Conservation (phyloP, 2,797 vertebrate genomes). For the Brachyalestes nurse region DNA sequence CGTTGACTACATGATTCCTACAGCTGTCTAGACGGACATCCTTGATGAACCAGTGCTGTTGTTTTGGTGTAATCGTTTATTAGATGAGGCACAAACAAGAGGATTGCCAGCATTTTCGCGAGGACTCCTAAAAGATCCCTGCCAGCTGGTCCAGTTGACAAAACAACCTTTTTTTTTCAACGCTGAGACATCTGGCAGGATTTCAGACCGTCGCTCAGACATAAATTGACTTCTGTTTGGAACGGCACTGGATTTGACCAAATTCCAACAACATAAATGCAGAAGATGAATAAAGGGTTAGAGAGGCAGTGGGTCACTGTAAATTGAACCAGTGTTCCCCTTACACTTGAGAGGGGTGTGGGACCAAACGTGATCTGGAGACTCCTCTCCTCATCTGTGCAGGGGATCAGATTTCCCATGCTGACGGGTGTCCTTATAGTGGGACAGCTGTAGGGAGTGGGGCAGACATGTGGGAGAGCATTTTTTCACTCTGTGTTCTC, state of each 20-base stretch:
- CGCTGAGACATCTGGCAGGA: conserved; percentile 1
- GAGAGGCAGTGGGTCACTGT: conserved; percentile 6
- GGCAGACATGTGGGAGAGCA: conserved; percentile 42
- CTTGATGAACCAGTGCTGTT: conserved; percentile 51
- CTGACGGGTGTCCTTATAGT: conserved; percentile 24
- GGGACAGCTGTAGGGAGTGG: conserved; percentile 58
- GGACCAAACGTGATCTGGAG: conserved; percentile 50
- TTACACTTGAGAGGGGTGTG: conserved; percentile 19
- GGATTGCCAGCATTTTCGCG: conserved; percentile 20
- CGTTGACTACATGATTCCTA: conserved; percentile 51
- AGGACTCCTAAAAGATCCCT: conserved; percentile 5
- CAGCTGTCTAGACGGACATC: conserved; percentile 58
- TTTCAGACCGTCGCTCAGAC: neutral
- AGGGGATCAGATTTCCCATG: conserved; percentile 54
- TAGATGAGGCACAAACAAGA: conserved; percentile 34
- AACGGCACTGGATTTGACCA: conserved; percentile 8
- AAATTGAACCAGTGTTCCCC: conserved; percentile 23
- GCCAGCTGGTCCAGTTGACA: conserved; percentile 9
- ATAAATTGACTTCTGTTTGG: neutral
- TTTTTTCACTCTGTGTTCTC: conserved; percentile 39
- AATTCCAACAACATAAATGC: neutral
- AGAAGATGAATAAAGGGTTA: neutral
- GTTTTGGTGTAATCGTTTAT: conserved; percentile 39
- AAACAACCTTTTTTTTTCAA: conserved; percentile 1
- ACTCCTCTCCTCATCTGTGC: conserved; percentile 39